Evolutionary conservation across 2,888 invertebrate genomes (phyloP).

Genomic region (Parochlus steinenii): DNA sequence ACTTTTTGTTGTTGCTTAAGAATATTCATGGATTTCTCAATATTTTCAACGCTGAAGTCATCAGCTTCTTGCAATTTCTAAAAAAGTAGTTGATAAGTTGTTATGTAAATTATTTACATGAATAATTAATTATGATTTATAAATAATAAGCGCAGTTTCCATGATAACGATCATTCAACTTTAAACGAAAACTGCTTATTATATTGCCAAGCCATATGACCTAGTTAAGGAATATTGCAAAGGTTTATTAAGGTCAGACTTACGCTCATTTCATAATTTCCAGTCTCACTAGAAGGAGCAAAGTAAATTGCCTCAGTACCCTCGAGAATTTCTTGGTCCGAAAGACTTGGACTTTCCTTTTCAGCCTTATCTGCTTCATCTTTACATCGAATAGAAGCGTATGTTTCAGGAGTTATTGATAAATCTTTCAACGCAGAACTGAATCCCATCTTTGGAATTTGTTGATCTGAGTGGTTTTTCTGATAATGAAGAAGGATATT

Average conservation of each 20-base stretch:
- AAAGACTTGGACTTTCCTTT: constrained; percentile 20
- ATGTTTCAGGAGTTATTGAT: constrained; percentile 20
- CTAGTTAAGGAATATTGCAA: too few species aligned
- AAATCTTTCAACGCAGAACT: constrained; percentile 30
- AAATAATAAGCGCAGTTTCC: too few species aligned
- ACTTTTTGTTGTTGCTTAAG: constrained; percentile 36
- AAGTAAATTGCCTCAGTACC: constrained; percentile 27
- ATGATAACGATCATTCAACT: too few species aligned
- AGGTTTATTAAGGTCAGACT: too few species aligned
- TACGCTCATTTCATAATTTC: constrained; percentile 26
- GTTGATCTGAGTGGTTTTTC: constrained; percentile 24
- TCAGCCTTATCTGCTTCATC: too few species aligned
- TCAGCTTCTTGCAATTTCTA: constrained; percentile 24
- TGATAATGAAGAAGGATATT: not conserved
- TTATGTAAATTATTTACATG: not conserved
- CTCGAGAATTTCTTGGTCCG: constrained; percentile 30
- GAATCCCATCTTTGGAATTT: constrained; percentile 31
- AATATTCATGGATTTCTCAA: constrained; percentile 24
- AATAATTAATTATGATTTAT: not conserved
- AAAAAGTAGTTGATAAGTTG: constrained; percentile 7
- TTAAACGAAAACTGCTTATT: not conserved
- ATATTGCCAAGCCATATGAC: not conserved
- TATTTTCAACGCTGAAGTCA: constrained; percentile 23
- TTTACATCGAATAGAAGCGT: constrained; percentile 2
- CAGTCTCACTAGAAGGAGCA: constrained; percentile 23